Base-by-base conservation (phyloP, 1,140 invertebrate species). In the Bombus confusus region DNA sequence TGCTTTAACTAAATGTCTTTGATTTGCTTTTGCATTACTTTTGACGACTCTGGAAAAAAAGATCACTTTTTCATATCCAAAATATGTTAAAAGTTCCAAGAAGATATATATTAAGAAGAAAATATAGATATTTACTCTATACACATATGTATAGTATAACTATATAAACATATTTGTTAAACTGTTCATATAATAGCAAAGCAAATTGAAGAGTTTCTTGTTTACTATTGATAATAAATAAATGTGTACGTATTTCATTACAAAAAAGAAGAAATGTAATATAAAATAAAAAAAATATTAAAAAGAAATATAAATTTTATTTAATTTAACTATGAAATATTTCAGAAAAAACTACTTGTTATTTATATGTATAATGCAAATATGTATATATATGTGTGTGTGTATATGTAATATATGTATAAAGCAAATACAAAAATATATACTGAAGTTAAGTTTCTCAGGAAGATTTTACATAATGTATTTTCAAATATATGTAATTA, bases 1-100 rank as follows among this genome's bases (percentile, higher is more conserved):
- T 34, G 74, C 86, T 86, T 93, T 93, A 43, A 87, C 77, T 41
- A 91, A 47, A 57, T 92, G 90, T 87, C 91, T 91, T 74, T 92
- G 93, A 86, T 91, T 92, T 10, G 85, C 89, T 81, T 94, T 94
- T 12, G 93, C 91, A 80, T 93, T 94, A 84, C 89, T 93, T 59
- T 93, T 93, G 6, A 91, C 93, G 85, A 92, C 93, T 72, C 93
- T 94, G 87, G 87, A 15, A 91, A 77, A 91, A 83, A n/a, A 28
- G 57, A 85, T 80, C 47, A 62, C 31, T 5, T 18, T 43, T 82
- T 18, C 18, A n/a, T 72, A 25, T 80, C 28, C 31, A 75, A 52
- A 25, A 47, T 25, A 52, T 34, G 12, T 72, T n/a, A 31, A 15
- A 62, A 52, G 18, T 6, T 3, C 18, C 41, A 59, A 31, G 71